Evolutionary conservation across 2,113 vertebrate genomes (phyloP).

Genomic region (Calyptommatus sinebrachiatus): DNA sequence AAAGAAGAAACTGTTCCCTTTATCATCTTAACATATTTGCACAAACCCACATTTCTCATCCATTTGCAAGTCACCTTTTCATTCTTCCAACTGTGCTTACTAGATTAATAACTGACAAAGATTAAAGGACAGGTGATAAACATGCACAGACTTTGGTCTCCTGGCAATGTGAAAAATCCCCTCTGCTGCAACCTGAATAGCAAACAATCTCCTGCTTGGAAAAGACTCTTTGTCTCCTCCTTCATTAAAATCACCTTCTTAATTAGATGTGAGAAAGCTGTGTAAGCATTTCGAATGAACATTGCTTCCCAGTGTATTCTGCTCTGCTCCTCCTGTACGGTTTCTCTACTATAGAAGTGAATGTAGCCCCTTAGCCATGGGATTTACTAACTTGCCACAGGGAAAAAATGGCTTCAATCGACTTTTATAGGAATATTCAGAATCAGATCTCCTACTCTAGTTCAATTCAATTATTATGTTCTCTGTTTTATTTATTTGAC

Average conservation of each 20-base stretch:
- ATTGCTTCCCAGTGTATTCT: background rate
- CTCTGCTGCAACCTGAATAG: background rate
- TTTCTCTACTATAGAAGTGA: background rate
- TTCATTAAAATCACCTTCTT: background rate
- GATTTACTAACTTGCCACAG: background rate
- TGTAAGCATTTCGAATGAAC: background rate
- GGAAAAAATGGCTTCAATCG: background rate
- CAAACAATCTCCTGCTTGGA: background rate
- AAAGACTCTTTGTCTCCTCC: background rate
- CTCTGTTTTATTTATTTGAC: background rate
- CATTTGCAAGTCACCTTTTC: conserved; percentile 6
- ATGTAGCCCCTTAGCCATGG: background rate
- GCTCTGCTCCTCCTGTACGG: background rate
- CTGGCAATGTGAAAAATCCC: background rate
- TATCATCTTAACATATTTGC: background rate
- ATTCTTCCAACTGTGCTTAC: background rate
- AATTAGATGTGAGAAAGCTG: background rate
- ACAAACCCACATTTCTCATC: background rate
- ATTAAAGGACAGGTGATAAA: background rate
- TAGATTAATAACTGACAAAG: conserved; percentile 9
- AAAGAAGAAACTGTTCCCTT: background rate
- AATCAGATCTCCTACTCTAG: no score
- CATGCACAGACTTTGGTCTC: background rate
- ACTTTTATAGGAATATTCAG: background rate
- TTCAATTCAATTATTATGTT: no score